These are phyloP conservation scores for Himalopsyche phryganea DNA, from an alignment of 1,140 invertebrate genomes.

Conservation along the genomic window DNA sequence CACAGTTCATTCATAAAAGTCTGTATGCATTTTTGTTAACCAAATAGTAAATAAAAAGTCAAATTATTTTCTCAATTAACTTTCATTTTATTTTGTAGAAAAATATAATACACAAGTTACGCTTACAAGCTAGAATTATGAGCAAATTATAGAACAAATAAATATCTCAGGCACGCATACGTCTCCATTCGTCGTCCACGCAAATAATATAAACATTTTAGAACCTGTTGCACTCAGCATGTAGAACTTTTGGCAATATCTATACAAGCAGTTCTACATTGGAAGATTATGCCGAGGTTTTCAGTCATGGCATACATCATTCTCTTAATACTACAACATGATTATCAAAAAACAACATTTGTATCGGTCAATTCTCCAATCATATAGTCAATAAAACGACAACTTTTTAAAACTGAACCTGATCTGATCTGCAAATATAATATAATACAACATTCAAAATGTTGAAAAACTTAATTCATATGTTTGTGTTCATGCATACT, in stretches of 20 bases:
- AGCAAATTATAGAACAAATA: slow-evolving; percentile 31
- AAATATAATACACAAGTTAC: slow-evolving; percentile 29
- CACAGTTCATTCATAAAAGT: too few relatives aligned
- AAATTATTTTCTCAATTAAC: slow-evolving; percentile 10
- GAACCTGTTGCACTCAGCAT: slow-evolving; percentile 3
- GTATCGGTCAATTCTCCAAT: background rate
- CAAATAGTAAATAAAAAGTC: slow-evolving; percentile 5
- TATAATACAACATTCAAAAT: too few relatives aligned
- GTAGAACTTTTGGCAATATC: slow-evolving; percentile 32
- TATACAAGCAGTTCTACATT: slow-evolving; percentile 26
- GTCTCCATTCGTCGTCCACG: background rate
- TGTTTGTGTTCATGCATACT: too few relatives aligned
- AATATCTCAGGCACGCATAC: slow-evolving; percentile 4
- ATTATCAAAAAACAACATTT: background rate
- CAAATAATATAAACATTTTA: background rate
- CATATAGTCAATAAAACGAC: background rate
- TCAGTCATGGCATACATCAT: slow-evolving; percentile 8
- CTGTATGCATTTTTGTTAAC: too few relatives aligned
- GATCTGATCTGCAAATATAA: too few relatives aligned
- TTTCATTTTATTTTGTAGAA: slow-evolving; percentile 26
- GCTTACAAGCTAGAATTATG: slow-evolving; percentile 15
- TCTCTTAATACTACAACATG: too few relatives aligned
- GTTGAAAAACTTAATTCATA: too few relatives aligned
- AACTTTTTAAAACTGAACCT: too few relatives aligned
- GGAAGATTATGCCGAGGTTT: slow-evolving; percentile 3